Conservation (phyloP, 1,140 invertebrate species). For the Zaprionus gabonicus region DNA sequence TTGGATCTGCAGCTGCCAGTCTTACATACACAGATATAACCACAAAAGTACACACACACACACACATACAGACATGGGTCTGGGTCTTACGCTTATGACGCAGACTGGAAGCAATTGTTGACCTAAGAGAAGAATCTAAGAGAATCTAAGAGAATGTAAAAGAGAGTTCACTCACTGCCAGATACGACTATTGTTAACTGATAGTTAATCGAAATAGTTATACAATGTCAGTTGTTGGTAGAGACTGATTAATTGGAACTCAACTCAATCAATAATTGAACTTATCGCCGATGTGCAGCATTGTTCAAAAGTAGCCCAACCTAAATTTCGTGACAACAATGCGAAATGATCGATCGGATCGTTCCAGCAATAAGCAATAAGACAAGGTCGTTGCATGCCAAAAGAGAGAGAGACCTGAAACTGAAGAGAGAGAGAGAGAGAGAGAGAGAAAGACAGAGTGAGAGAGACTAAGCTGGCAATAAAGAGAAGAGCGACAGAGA, state of each 20-base stretch:
- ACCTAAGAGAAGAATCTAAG: constrained; percentile 44
- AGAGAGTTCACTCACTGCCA: constrained; percentile 4
- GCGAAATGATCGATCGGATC: constrained; percentile 73
- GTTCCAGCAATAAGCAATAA: constrained; percentile 37
- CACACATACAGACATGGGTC: constrained; percentile 11
- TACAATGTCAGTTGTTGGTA: constrained; percentile 34
- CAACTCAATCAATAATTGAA: constrained; percentile 50
- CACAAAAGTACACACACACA: constrained; percentile 18
- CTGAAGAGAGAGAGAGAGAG: background rate
- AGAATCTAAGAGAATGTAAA: constrained; percentile 15
- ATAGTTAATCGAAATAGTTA: constrained; percentile 37
- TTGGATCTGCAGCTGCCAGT: constrained; percentile 74
- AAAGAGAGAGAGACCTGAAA: constrained; percentile 27
- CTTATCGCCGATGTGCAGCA: constrained; percentile 41
- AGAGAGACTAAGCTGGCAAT: too few species aligned
- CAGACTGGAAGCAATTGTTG: constrained; percentile 45
- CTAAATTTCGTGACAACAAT: constrained; percentile 79
- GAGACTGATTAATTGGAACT: constrained; percentile 55
- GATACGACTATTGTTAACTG: background rate
- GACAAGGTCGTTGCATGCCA: constrained; percentile 65
- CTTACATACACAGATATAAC: constrained; percentile 36
- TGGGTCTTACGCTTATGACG: constrained; percentile 28
- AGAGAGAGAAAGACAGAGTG: background rate
- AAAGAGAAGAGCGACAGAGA: too few species aligned
- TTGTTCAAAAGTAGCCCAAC: constrained; percentile 54